Base-by-base conservation (phyloP, 2,797 vertebrate genomes). In the Lycodopsis pacificus region DNA sequence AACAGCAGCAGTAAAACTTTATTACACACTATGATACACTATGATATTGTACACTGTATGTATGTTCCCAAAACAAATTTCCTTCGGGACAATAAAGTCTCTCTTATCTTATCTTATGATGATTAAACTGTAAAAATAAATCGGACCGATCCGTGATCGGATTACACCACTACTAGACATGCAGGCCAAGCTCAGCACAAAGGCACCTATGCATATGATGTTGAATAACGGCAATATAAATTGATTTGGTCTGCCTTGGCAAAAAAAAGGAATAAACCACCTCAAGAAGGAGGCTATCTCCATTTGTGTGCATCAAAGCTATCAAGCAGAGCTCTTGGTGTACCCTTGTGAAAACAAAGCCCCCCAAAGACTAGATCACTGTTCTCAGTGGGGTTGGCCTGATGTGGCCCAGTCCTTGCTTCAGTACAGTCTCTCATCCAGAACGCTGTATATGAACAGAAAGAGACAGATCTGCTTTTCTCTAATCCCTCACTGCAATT, bases 211-310 rank as follows among this genome's bases (percentile, higher is more conserved):
- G 71, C 72, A 82, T 56, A 80, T 70, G 36, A 67, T 69, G 64
- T 77, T 73, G 58, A 86, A 82, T 66, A 82, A 79, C 58, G 66
- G 59, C 22, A 61, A 74, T 71, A 65, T 19, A 56, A 86, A 90
- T 83, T 71, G 73, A 88, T 90, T 83, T 65, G 32, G 20, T 53
- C 25, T 56, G 65, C 51, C 63, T 77, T 65, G 25, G 73, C 66
- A 57, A 58, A 64, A 74, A 74, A 64, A 44, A 34, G 14, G 59
- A 71, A 84, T 63, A 77, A 77, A 84, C 81, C 72, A 85, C 76
- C 51, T 81, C 25, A 38, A 72, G 70, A 81, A 62, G 57, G 59
- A 73, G 27, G 20, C 46, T 4, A 58, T 80, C 78, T 88, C 63
- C 79, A 65, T 77, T 84, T 82, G 56, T 49, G 48, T 71, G 68